These are phyloP conservation scores for Drosophila rellima DNA, from an alignment of 2,888 invertebrate species.

Conservation along the genomic window DNA sequence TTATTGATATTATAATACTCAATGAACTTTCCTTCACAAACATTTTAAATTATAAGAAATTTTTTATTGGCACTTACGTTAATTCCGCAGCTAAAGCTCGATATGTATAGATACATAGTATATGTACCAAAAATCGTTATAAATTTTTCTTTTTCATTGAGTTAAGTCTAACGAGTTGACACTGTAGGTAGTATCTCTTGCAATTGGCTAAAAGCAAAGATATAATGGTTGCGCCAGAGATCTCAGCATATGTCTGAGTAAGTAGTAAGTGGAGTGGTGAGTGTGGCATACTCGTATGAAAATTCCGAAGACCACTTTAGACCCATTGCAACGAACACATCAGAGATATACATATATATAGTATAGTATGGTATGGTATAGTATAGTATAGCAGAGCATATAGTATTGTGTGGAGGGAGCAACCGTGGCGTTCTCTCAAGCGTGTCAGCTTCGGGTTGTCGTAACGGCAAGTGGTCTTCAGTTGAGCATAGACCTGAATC, in stretches of 20 bases:
- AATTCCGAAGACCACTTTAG: slow-evolving; percentile 28
- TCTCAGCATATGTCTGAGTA: slow-evolving; percentile 22
- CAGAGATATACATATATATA: not conserved
- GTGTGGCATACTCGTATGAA: slow-evolving; percentile 26
- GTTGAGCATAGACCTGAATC: slow-evolving; percentile 69
- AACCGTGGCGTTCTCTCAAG: slow-evolving; percentile 71
- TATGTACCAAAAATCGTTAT: no score
- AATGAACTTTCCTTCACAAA: no score
- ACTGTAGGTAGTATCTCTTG: slow-evolving; percentile 19
- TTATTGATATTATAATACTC: no score
- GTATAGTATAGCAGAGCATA: no score
- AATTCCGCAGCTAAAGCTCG: no score
- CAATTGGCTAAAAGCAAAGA: slow-evolving; percentile 9
- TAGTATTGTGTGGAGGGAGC: slow-evolving; percentile 14
- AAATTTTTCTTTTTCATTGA: no score
- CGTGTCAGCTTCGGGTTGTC: slow-evolving; percentile 76
- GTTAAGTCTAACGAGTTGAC: not conserved
- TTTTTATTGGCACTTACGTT: no score
- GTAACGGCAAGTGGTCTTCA: slow-evolving; percentile 76
- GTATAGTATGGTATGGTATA: no score
- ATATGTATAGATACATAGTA: no score
- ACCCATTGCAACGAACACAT: slow-evolving; percentile 50
- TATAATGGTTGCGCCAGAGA: slow-evolving; percentile 55
- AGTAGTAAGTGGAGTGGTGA: not conserved
- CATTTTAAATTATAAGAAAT: no score